Base-by-base conservation (phyloP, 2,797 vertebrate genomes). In the Octomys mimax region DNA sequence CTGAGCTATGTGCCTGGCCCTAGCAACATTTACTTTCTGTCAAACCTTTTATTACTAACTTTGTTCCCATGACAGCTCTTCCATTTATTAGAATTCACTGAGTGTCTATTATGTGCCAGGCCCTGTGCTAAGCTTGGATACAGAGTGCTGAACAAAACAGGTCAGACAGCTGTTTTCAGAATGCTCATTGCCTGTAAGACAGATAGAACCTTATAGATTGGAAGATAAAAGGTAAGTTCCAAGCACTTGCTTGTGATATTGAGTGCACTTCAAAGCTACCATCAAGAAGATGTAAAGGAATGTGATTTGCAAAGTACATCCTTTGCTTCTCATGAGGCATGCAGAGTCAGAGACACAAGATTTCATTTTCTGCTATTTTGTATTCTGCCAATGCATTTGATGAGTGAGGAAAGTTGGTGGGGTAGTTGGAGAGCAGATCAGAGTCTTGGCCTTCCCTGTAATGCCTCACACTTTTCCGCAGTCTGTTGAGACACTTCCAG, bases 21-120 rank as follows among this genome's bases (percentile, higher is more conserved):
- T 57, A 79, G 68, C 33, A 92, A 57, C 66, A 81, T 61, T 42
- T 66, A 87, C 5, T 62, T 24, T 71, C 80, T 91, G 42, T 59
- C 68, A 87, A 90, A 54, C 28, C 68, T 79, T 80, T 71, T 62
- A 81, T 83, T 64, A 42, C 10, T 71, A 52, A 39, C 77, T 79
- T 82, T 96, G 85, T 79, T 94, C 66, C 59, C 18, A 36, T 19
- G 31, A 75, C 12, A 68, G 82, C 59, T 84, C 78, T 61, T 81
- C 73, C 73, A 78, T 79, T 70, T 57, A 70, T 71, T 57, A 92
- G 93, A 46, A 84, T 57, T 71, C 77, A 57, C 9, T 68, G 42
- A 73, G 39, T 59, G 59, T 84, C 57, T 62, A 46, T n/a, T 46
- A 22, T 19, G 42, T 33, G 14, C 64, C 70, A 62, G 31, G 24